These are phyloP conservation scores for Meliscaeva auricollis DNA, from an alignment of 2,888 invertebrate species.

Conservation along the genomic window DNA sequence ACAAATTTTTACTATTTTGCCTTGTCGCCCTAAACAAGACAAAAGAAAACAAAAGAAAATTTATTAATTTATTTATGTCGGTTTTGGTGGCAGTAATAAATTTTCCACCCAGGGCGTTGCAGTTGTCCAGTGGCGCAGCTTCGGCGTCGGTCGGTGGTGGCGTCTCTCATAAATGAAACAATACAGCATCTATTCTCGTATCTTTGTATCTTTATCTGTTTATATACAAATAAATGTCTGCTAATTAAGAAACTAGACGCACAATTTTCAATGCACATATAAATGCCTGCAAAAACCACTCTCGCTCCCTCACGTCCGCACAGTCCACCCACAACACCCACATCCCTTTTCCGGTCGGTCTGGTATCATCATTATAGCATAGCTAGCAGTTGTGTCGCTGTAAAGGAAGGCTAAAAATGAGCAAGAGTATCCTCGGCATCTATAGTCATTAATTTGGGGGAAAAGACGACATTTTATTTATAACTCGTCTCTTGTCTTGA, in stretches of 20 bases:
- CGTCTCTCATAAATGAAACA: constrained; percentile 59
- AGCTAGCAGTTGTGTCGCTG: too few species aligned
- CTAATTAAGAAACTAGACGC: constrained; percentile 74
- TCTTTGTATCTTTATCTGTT: constrained; percentile 3
- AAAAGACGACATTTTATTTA: constrained; percentile 71
- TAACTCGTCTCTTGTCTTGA: constrained; percentile 62
- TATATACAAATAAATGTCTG: constrained; percentile 46
- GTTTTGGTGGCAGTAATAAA: constrained; percentile 45
- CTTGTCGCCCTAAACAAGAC: background rate
- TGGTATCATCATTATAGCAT: background rate
- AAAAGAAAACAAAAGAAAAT: constrained; percentile 30
- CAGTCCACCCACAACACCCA: constrained; percentile 45
- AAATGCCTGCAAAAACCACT: constrained; percentile 56
- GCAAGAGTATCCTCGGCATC: constrained; percentile 44
- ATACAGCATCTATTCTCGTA: constrained; percentile 10
- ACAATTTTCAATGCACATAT: constrained; percentile 67
- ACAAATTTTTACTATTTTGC: background rate
- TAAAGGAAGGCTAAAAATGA: too few species aligned
- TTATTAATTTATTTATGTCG: constrained; percentile 59
- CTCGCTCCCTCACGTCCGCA: background rate
- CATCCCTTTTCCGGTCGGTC: constrained; percentile 7
- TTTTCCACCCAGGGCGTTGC: constrained; percentile 31
- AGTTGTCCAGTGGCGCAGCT: constrained; percentile 7
- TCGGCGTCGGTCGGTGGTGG: background rate
- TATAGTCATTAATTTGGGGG: constrained; percentile 49